Evolutionary conservation across 1,140 invertebrate species (phyloP), one percentile per base, ranked within the genome.

Genomic region (Lysiphlebus fabarum): DNA sequence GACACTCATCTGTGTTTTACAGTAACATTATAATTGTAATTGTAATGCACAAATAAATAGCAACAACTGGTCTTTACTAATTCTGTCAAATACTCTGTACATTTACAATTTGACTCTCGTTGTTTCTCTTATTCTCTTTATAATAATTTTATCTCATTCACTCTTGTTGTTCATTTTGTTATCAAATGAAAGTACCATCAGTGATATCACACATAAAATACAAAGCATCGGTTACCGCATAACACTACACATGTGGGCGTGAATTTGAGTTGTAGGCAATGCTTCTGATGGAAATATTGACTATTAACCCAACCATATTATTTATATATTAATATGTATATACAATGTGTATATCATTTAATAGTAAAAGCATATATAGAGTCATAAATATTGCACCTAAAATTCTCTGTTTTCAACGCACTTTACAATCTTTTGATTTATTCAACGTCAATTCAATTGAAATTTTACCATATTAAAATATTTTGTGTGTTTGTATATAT

Each of bases 281-380:
- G 77, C 74, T 79, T 78, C 74, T 79, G 77, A 78, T 79, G 76
- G 77, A 79, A 78, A 78, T 79, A 79, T 78, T 78, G 77, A 78
- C 77, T 78, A 76, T 79, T 75, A 62, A 79, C 76, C 75, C 73
- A 70, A 78, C 71, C 75, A 73, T 51, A 26, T 26, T n/a, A n/a
- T n/a, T n/a, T n/a, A n/a, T n/a, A n/a, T n/a, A n/a, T n/a, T n/a
- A n/a, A n/a, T n/a, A n/a, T n/a, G n/a, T 26, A 26, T 26, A 26
- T 26, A 72, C 75, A 74, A 76, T 76, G 71, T 76, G 74, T 77
- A 77, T 77, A 77, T 77, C 75, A 78, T 78, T 79, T 75, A 76
- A 79, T 78, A 70, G 75, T 73, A 67, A 61, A 5, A 43, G 12
- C 12, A 41, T 44, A 17, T 43, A n/a, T n/a, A n/a, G n/a, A 41